phyloP scores from a whole-genome alignment of 2,888 invertebrate genomes.

The Proisotoma minuta region DNA sequence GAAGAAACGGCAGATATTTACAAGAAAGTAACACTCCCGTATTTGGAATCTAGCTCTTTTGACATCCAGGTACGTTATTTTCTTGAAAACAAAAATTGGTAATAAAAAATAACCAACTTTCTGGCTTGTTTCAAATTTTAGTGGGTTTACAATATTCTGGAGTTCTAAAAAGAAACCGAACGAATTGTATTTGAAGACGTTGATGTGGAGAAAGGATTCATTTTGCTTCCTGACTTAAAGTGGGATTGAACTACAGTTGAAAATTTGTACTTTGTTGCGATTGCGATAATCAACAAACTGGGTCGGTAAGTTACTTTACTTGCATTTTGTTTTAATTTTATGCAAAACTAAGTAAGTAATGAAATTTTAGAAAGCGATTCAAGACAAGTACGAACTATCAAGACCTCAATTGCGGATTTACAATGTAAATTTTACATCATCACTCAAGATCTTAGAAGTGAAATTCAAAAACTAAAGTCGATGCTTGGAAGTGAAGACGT shows the following conservation, averaged over 20 bases:
- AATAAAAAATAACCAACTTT: too few relatives aligned
- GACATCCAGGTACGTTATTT: slow-evolving; percentile 66
- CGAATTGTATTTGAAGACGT: slow-evolving; percentile 77
- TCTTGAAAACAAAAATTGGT: slow-evolving; percentile 13
- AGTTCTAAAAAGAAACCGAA: slow-evolving; percentile 84
- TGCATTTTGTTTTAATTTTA: too few relatives aligned
- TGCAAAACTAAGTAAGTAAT: too few relatives aligned
- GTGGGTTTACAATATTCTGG: slow-evolving; percentile 97
- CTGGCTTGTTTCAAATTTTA: too few relatives aligned
- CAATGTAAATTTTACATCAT: too few relatives aligned
- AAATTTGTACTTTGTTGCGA: slow-evolving; percentile 77
- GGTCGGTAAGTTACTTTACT: too few relatives aligned
- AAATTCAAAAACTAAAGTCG: slow-evolving; percentile 74
- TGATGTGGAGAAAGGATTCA: slow-evolving; percentile 74
- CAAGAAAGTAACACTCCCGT: slow-evolving; percentile 69
- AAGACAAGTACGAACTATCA: slow-evolving; percentile 68
- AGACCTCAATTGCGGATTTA: slow-evolving; percentile 72
- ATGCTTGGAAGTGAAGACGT: slow-evolving; percentile 63
- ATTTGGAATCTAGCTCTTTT: slow-evolving; percentile 68
- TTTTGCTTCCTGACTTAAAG: slow-evolving; percentile 89
- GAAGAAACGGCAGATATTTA: slow-evolving; percentile 82
- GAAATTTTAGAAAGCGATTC: slow-evolving; percentile 70
- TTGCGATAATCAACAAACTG: too few relatives aligned
- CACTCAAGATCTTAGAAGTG: slow-evolving; percentile 77
- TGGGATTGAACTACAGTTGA: slow-evolving; percentile 80